A percentile compares a stretch with the other conserved stretches of the same genome.
phyloP scores from a whole-genome alignment of 37 sponge, comb jelly and placozoan species.

The Halisarca cf. caerulea region DNA sequence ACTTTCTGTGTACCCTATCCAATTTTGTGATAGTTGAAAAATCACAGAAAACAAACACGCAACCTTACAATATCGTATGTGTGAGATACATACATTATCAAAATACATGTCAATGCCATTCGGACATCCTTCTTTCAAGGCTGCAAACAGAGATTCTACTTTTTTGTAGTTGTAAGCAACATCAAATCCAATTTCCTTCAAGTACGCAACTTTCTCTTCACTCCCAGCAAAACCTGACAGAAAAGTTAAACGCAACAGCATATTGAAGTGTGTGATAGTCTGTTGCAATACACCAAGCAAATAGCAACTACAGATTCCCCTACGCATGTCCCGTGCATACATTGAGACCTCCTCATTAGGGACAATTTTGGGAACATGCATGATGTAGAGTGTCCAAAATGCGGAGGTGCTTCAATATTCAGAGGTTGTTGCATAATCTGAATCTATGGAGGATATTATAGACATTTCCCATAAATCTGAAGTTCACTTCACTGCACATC shows the following conservation, averaged over 20 bases:
- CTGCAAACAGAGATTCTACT: slow-evolving; percentile 45
- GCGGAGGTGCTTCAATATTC: no score
- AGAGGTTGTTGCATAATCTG: no score
- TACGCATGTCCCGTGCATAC: no score
- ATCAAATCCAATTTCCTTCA: slow-evolving; percentile 74
- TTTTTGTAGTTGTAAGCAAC: slow-evolving; percentile 93
- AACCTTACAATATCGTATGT: neutral
- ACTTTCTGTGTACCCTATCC: no score
- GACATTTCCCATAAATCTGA: no score
- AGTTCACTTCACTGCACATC: no score
- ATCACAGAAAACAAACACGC: neutral
- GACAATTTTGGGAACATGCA: no score
- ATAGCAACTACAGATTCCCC: slow-evolving; percentile 23
- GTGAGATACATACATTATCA: slow-evolving; percentile 78
- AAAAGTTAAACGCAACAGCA: neutral
- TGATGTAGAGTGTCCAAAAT: no score
- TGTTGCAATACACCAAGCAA: neutral
- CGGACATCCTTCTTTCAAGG: slow-evolving; percentile 76
- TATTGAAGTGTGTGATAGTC: neutral
- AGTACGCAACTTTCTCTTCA: slow-evolving; percentile 73
- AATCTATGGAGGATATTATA: no score
- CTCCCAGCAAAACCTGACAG: slow-evolving; percentile 75
- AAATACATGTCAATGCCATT: slow-evolving; percentile 86
- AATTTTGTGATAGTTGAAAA: neutral
- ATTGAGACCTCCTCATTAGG: no score